Evolutionary conservation across 2,888 invertebrate genomes (phyloP).

Genomic region (Ernsta delagoae): DNA sequence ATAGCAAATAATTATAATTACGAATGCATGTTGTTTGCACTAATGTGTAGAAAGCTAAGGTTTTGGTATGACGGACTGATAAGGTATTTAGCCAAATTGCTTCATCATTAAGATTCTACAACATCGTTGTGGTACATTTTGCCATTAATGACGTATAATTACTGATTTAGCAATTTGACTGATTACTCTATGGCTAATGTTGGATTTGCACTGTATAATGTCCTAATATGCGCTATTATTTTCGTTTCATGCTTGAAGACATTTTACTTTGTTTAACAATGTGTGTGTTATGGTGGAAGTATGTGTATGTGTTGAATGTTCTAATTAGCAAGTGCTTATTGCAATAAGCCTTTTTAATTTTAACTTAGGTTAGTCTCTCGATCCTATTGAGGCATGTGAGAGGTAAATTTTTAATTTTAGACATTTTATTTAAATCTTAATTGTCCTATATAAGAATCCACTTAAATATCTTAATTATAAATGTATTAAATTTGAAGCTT

Average conservation of each 20-base stretch:
- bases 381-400: conserved; percentile 64
- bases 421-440: conserved; percentile 58
- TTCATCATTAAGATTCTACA: conserved; percentile 2
- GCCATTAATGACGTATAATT: too few relatives aligned
- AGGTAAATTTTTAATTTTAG: conserved; percentile 67
- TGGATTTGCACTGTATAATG: conserved; percentile 28
- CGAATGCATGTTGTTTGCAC: conserved; percentile 50
- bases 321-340: conserved; percentile 12
- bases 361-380: conserved; percentile 52
- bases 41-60: conserved; percentile 27
- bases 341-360: conserved; percentile 22
- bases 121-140: background rate
- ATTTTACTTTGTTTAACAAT: conserved; percentile 33
- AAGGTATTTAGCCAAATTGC: conserved; percentile 22
- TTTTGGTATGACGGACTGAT: conserved; percentile 23
- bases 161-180: conserved; percentile 5
- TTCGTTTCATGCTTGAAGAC: conserved; percentile 36
- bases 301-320: conserved; percentile 23
- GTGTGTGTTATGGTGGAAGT: conserved; percentile 29
- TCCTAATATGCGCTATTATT: conserved; percentile 27
- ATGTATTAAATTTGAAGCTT: conserved; percentile 73
- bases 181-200: conserved; percentile 15
- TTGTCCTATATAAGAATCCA: conserved; percentile 76
- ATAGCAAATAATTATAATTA: conserved; percentile 73
- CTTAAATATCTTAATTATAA: conserved; percentile 57